These are phyloP conservation scores for Sebastes minor DNA, from an alignment of 2,797 vertebrate species.

Conservation along the genomic window DNA sequence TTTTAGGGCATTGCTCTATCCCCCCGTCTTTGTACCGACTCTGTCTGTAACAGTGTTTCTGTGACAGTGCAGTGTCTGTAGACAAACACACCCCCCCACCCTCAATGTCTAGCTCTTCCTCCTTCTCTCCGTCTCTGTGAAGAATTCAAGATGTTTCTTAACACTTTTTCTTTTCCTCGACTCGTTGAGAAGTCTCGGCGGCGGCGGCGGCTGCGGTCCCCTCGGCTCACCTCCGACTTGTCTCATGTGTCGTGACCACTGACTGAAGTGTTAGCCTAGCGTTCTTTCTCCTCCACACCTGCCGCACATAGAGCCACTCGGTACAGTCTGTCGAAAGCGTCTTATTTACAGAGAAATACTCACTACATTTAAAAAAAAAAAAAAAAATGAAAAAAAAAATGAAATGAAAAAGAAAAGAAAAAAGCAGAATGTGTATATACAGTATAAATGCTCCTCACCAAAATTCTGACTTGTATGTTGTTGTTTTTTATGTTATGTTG, in stretches of 20 bases:
- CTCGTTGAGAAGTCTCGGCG: neutral
- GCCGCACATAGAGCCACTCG: conserved; percentile 65
- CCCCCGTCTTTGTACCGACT: conserved; percentile 48
- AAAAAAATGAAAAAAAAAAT: conserved; percentile 67
- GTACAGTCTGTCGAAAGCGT: conserved; percentile 71
- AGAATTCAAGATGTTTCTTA: conserved; percentile 25
- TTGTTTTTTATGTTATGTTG: conserved; percentile 58
- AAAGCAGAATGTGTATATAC: conserved; percentile 80
- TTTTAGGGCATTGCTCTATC: conserved; percentile 63
- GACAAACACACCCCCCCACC: conserved; percentile 19
- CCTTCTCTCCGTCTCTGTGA: conserved; percentile 28
- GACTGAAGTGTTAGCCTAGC: conserved; percentile 61
- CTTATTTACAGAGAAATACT: conserved; percentile 73
- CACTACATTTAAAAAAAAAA: conserved; percentile 62
- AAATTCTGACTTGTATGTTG: conserved; percentile 94
- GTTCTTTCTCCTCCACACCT: conserved; percentile 27
- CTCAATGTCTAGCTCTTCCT: neutral
- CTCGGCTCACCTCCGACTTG: neutral
- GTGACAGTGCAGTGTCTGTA: conserved; percentile 56
- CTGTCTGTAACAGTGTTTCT: conserved; percentile 56
- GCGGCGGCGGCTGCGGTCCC: neutral
- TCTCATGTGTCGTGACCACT: conserved; percentile 51
- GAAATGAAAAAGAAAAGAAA: conserved; percentile 65
- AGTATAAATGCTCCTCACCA: conserved; percentile 92
- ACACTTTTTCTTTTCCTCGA: conserved; percentile 5